phyloP scores from a whole-genome alignment of 2,113 vertebrate species.

The Chloebia gouldiae region DNA sequence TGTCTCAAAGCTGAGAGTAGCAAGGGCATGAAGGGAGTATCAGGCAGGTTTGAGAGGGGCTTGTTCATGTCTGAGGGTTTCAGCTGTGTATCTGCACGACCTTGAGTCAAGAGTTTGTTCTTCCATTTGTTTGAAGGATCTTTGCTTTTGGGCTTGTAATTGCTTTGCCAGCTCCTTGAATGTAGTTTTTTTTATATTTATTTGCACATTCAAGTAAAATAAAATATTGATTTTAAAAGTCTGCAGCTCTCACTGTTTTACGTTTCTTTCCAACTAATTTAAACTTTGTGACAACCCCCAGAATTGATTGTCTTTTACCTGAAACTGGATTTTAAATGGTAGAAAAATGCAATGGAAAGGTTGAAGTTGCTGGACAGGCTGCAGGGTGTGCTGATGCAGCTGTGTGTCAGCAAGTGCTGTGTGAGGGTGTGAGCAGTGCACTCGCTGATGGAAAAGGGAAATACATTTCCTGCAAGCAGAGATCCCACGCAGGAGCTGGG shows the following conservation, averaged over 20 bases:
- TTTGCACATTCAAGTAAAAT: slow-evolving; percentile 82
- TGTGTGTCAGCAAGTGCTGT: not conserved
- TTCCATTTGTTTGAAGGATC: slow-evolving; percentile 63
- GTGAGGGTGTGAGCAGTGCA: accelerated
- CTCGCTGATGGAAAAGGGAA: accelerated
- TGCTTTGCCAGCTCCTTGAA: slow-evolving; percentile 78
- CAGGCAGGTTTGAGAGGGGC: not conserved
- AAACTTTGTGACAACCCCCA: not conserved
- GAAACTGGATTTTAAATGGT: not conserved
- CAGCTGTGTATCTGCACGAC: slow-evolving; percentile 16
- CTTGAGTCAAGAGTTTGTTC: slow-evolving; percentile 30
- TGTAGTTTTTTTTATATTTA: slow-evolving; percentile 81
- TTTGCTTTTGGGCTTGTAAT: slow-evolving; percentile 69
- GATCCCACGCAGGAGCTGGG: not conserved
- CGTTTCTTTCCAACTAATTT: not conserved
- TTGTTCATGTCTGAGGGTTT: not conserved
- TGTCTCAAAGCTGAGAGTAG: not conserved
- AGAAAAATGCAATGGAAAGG: not conserved
- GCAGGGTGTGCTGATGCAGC: not conserved
- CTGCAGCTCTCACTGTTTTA: not conserved
- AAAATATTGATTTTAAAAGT: slow-evolving; percentile 70
- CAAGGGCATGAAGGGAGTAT: not conserved
- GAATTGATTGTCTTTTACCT: not conserved
- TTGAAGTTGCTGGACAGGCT: not conserved
- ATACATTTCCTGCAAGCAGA: not conserved